Evolutionary conservation across 2,797 vertebrate species (phyloP), one percentile per base, ranked within the genome.

Genomic region (Capromys pilorides): DNA sequence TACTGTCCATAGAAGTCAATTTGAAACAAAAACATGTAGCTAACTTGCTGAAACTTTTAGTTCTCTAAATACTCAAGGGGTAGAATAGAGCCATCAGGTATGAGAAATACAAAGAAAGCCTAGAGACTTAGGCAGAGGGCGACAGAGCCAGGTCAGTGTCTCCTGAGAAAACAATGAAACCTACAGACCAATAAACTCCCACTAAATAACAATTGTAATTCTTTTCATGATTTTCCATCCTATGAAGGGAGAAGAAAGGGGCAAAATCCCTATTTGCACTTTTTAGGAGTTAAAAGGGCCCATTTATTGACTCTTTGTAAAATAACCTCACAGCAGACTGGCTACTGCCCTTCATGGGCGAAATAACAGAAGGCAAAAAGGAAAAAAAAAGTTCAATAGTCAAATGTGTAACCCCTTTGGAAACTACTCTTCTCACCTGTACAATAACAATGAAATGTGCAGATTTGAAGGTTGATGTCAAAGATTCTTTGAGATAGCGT

Each of bases 291-390:
- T 69, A 91, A 94, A 51, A n/a, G 36, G 8, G 89, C 24, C n/a
- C 11, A 78, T 75, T 78, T 88, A 5, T 95, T 33, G 85, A 10
- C 33, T 73, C 62, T 78, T 79, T 90, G 61, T 28, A 94, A 88
- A 88, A 91, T 36, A 92, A 77, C 22, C 36, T 85, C 54, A 67
- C 19, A 77, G 28, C 90, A 85, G 59, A 61, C 26, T 81, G 62
- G 80, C 80, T 59, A 81, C 36, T 57, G 6, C 28, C 19, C 3
- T 33, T 5, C 11, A 26, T 88, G 5, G 59, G 1, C 86, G 45
- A 93, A 93, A 77, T 24, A 95, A 73, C 54, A 82, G 75, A 75
- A 87, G n/a, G n/a, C n/a, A n/a, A n/a, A n/a, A n/a, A n/a, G n/a
- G n/a, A 31, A 89, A 83, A 61, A 49, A 36, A 26, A 12, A 69